Evolutionary conservation across 2,797 vertebrate species (phyloP).

Genomic region (Pseudopleuronectes americanus): DNA sequence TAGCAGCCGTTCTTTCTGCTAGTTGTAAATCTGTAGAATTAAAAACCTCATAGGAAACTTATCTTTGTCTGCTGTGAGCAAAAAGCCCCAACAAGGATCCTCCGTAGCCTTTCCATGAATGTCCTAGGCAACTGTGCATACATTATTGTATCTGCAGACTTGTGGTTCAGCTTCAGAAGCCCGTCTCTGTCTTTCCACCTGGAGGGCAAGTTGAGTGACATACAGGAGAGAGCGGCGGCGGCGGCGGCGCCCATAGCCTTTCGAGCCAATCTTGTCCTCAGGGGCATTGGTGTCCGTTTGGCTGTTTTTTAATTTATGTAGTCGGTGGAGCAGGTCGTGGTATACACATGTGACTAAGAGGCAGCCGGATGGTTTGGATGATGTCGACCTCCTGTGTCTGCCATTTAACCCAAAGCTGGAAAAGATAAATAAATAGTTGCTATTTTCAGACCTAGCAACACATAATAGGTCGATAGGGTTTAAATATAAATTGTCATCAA

Average conservation of each 20-base stretch:
- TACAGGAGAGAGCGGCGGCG: conserved; percentile 78
- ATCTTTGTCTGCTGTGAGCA: conserved; percentile 46
- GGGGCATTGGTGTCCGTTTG: conserved; percentile 82
- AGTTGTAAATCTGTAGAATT: conserved; percentile 30
- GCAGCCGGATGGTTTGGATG: conserved; percentile 80
- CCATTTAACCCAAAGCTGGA: conserved; percentile 53
- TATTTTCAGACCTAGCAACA: neutral
- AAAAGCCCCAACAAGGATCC: conserved; percentile 9
- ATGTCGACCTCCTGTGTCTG: conserved; percentile 84
- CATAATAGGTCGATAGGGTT: neutral
- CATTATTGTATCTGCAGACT: conserved; percentile 29
- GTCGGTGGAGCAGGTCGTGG: conserved; percentile 84
- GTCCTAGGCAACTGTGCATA: conserved; percentile 19
- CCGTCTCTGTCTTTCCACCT: conserved; percentile 32
- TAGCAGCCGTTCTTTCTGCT: conserved; percentile 29
- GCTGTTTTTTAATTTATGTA: conserved; percentile 80
- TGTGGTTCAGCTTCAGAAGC: conserved; percentile 36
- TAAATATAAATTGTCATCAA: neutral
- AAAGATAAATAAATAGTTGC: neutral
- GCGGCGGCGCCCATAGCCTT: conserved; percentile 88
- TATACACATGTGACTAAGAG: conserved; percentile 86
- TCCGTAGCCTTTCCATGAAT: conserved; percentile 16
- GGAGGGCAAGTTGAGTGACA: conserved; percentile 10
- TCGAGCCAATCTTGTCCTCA: conserved; percentile 75
- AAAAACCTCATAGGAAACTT: conserved; percentile 46